These are phyloP conservation scores for Chrysina gloriosa DNA, from an alignment of 2,888 invertebrate genomes.

Conservation along the genomic window DNA sequence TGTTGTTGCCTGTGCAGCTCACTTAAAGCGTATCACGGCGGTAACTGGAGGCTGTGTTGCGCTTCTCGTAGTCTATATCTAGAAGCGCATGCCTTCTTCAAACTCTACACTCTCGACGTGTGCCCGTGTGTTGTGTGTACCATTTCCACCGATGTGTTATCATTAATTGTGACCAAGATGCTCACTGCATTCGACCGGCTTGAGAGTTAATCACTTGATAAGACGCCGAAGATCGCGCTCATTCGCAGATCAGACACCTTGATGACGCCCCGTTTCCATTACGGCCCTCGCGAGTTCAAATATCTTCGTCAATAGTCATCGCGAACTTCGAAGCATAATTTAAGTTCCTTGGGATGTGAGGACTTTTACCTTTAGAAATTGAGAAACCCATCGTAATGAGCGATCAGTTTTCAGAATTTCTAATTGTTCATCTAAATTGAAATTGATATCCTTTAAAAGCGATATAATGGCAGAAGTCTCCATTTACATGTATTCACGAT, in stretches of 20 bases:
- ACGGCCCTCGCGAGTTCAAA: neutral
- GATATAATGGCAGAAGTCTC: too few species aligned
- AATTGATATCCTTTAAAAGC: too few species aligned
- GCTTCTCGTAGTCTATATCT: constrained; percentile 53
- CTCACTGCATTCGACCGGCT: constrained; percentile 55
- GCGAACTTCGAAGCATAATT: neutral
- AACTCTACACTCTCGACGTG: constrained; percentile 51
- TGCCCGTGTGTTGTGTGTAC: constrained; percentile 56
- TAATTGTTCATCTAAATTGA: too few species aligned
- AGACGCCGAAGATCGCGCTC: constrained; percentile 52
- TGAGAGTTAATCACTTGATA: constrained; percentile 60
- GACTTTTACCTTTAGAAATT: neutral
- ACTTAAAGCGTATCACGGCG: constrained; percentile 46
- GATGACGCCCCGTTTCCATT: neutral
- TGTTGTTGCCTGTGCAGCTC: neutral
- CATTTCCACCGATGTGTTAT: constrained; percentile 57
- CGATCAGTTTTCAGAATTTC: too few species aligned
- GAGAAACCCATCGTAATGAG: too few species aligned
- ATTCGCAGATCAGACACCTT: neutral
- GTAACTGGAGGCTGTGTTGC: constrained; percentile 61
- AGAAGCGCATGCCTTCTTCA: constrained; percentile 58
- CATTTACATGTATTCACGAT: too few species aligned
- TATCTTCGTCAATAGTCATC: neutral
- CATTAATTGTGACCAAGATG: constrained; percentile 60
- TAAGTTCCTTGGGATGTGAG: neutral